Evolutionary conservation across 2,888 invertebrate genomes (phyloP).

Genomic region (Agrochola macilenta): DNA sequence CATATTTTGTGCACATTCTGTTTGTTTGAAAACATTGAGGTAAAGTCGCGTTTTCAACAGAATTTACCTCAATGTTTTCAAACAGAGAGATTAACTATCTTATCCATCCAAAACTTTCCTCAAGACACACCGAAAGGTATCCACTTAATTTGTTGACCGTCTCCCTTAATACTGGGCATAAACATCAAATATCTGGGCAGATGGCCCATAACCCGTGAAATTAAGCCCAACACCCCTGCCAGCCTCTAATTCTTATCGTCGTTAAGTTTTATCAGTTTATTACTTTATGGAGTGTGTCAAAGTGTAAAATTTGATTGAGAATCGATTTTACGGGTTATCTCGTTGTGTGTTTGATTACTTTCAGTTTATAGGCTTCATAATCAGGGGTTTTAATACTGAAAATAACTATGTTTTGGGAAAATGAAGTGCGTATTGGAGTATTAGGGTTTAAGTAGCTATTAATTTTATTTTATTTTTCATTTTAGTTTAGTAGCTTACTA

Average conservation of each 20-base stretch:
- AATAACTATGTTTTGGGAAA: conserved; percentile 19
- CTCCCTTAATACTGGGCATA: conserved; percentile 79
- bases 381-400: conserved; percentile 17
- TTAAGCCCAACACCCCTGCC: conserved; percentile 71
- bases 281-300: conserved; percentile 67
- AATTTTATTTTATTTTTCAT: background rate
- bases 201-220: conserved; percentile 82
- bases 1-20: background rate
- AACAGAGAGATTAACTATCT: conserved; percentile 16
- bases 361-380: conserved; percentile 42
- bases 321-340: conserved; percentile 59
- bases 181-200: conserved; percentile 86
- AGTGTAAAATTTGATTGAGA: conserved; percentile 64
- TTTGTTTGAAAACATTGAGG: too few relatives aligned
- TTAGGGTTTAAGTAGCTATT: background rate
- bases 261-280: conserved; percentile 70
- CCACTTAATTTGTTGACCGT: conserved; percentile 87
- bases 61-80: background rate
- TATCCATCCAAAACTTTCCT: conserved; percentile 69
- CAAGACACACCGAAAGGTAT: conserved; percentile 73
- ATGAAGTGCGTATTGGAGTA: conserved; percentile 5
- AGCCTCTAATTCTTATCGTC: conserved; percentile 72
- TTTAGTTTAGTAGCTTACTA: background rate
- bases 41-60: too few relatives aligned
- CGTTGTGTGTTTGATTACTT: conserved; percentile 62